These are phyloP conservation scores for Actenoides lindsayi DNA, from an alignment of 2,113 vertebrate species.

Conservation along the genomic window DNA sequence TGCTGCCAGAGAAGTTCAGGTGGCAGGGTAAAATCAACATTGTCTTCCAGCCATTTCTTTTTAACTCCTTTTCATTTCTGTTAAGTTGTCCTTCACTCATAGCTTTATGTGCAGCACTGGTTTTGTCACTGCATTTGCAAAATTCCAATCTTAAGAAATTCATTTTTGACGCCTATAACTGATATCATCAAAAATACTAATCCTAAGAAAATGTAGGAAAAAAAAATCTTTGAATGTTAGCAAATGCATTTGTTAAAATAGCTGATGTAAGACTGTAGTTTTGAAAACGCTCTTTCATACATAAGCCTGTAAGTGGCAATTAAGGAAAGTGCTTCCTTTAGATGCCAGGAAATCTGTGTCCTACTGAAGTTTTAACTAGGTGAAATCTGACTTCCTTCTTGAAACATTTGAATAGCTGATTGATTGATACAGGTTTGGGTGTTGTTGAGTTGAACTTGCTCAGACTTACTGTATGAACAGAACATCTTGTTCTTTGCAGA, in stretches of 20 bases:
- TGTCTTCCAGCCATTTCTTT: not conserved
- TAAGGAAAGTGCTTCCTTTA: not conserved
- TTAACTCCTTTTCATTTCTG: not conserved
- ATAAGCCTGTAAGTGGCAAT: not conserved
- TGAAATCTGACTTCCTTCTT: not conserved
- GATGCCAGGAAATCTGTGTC: not conserved
- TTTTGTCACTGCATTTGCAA: constrained; percentile 9
- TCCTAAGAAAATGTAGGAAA: not conserved
- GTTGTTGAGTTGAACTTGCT: not conserved
- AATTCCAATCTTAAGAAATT: not conserved
- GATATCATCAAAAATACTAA: not conserved
- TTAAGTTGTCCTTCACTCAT: not conserved
- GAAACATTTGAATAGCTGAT: not conserved
- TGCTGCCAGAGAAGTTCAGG: not conserved
- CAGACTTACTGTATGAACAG: not conserved
- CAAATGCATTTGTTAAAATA: not conserved
- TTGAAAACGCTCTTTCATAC: not conserved
- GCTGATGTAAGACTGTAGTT: not conserved
- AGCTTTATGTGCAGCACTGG: not conserved
- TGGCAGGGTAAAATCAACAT: not conserved
- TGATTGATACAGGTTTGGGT: not conserved
- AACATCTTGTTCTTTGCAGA: not conserved
- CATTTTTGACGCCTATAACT: not conserved
- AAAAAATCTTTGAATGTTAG: not conserved
- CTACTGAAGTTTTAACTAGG: not conserved